Conservation (phyloP, 1,140 invertebrate species). For the Ceratitis capitata region DNA sequence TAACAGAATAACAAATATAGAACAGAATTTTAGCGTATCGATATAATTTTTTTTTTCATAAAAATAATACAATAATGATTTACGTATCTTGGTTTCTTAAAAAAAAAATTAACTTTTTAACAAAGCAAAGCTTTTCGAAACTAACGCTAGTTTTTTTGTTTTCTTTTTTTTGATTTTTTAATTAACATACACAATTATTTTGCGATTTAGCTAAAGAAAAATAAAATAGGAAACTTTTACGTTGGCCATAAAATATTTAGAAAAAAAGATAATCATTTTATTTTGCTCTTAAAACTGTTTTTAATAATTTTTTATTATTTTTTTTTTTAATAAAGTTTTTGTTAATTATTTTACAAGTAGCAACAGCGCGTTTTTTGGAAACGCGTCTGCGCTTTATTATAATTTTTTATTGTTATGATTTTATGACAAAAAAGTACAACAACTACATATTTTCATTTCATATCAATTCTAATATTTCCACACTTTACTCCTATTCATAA, state of each 20-base stretch:
- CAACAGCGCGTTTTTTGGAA: background rate
- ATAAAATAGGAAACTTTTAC: background rate
- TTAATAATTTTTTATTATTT: constrained; percentile 10
- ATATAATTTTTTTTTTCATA: background rate
- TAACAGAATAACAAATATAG: constrained; percentile 58
- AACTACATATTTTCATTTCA: constrained; percentile 24
- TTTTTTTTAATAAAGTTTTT: background rate
- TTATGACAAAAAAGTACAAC: constrained; percentile 38
- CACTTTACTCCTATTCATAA: background rate
- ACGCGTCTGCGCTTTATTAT: background rate
- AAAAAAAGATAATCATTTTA: background rate
- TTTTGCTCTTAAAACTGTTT: background rate
- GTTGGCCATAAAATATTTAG: constrained; percentile 25
- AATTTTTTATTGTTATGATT: constrained; percentile 30
- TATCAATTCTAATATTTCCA: constrained; percentile 49
- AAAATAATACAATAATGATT: constrained; percentile 45
- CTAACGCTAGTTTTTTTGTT: background rate
- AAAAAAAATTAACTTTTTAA: constrained; percentile 54
- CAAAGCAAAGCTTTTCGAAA: constrained; percentile 58
- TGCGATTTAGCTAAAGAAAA: constrained; percentile 15
- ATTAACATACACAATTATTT: background rate
- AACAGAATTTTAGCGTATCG: constrained; percentile 46
- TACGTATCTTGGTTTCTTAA: constrained; percentile 38
- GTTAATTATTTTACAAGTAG: constrained; percentile 24
- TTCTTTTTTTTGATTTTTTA: background rate